These are phyloP conservation scores for Naso thynnoides DNA, from an alignment of 2,797 vertebrate genomes.

Conservation along the genomic window DNA sequence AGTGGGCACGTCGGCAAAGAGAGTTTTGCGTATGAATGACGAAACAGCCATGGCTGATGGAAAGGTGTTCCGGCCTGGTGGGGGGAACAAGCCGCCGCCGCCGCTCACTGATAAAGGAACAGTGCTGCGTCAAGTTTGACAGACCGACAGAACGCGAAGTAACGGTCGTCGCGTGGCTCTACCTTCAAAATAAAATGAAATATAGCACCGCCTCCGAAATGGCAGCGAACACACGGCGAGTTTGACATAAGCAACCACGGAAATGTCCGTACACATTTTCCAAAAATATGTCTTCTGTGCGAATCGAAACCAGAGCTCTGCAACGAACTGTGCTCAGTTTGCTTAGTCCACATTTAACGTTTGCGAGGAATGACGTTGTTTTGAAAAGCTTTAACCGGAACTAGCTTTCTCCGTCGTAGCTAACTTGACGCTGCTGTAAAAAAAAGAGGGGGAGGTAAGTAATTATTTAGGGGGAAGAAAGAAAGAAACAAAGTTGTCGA, in stretches of 20 bases:
- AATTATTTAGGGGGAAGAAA: conserved; percentile 84
- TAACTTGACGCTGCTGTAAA: conserved; percentile 31
- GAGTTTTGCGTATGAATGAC: conserved; percentile 75
- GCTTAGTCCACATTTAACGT: neutral
- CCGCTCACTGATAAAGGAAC: conserved; percentile 73
- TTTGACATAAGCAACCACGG: accelerated
- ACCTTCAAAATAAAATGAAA: conserved; percentile 57
- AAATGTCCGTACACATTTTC: neutral
- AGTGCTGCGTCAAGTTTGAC: conserved; percentile 57
- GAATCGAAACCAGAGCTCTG: accelerated
- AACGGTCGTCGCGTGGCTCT: accelerated
- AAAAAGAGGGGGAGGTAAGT: conserved; percentile 80
- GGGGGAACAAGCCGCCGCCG: conserved; percentile 73
- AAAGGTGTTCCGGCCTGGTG: conserved; percentile 85
- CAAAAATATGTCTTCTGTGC: accelerated
- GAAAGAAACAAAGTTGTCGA: conserved; percentile 85
- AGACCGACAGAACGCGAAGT: neutral
- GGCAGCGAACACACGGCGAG: accelerated
- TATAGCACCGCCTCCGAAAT: accelerated
- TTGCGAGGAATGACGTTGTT: neutral
- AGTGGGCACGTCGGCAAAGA: conserved; percentile 37
- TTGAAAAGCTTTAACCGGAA: conserved; percentile 48
- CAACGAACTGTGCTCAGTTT: accelerated
- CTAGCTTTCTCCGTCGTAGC: accelerated
- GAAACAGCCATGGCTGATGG: conserved; percentile 79